phyloP scores from a whole-genome alignment of 2,113 vertebrate genomes.

The Passer domesticus region DNA sequence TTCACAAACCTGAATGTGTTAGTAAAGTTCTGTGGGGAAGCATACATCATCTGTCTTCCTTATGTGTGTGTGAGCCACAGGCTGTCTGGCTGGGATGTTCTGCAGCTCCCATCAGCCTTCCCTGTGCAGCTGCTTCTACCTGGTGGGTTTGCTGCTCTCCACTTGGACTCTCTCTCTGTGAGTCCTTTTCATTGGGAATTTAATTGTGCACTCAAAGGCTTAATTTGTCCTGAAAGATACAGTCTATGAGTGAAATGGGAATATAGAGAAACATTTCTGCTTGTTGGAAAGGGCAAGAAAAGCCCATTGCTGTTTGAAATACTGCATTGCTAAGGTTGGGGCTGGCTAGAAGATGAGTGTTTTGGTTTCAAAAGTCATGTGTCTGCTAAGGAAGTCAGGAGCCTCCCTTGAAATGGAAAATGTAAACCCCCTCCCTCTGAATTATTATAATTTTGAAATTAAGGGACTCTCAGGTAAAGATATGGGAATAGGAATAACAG shows the following conservation, averaged over 20 bases:
- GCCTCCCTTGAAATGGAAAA: background rate
- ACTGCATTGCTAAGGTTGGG: background rate
- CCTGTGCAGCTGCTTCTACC: rapidly evolving
- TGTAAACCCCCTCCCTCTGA: no score
- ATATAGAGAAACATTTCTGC: background rate
- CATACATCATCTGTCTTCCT: constrained; percentile 18
- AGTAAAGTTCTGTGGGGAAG: constrained; percentile 62
- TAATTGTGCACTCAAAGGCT: background rate
- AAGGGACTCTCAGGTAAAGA: no score
- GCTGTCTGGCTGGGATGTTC: rapidly evolving
- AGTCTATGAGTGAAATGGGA: background rate
- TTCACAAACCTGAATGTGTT: constrained; percentile 61
- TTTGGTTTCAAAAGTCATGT: background rate
- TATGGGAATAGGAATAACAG: no score
- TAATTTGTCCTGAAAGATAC: background rate
- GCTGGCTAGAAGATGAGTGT: background rate
- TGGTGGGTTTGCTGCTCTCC: background rate
- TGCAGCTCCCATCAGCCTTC: background rate
- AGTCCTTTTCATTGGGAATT: background rate
- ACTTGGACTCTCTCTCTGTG: background rate
- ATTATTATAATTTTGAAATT: no score
- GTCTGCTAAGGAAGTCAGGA: background rate
- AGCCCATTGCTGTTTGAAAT: background rate
- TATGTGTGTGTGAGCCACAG: background rate
- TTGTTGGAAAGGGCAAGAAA: background rate